phyloP scores from a whole-genome alignment of 92 coral and sea anemone species.

The Epizoanthus ramosus region DNA sequence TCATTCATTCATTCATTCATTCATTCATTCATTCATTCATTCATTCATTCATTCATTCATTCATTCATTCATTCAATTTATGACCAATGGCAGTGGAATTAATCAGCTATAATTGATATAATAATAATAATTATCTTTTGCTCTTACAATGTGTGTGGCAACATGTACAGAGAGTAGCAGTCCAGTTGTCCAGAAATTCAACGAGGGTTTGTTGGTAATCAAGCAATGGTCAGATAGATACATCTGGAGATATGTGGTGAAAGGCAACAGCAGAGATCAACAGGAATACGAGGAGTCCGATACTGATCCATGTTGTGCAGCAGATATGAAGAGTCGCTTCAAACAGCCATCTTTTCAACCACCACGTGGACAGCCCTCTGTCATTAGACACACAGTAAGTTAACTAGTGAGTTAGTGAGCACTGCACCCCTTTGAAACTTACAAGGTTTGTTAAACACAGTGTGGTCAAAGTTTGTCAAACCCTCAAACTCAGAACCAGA shows the following conservation, averaged over 20 bases:
- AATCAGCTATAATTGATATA: background rate
- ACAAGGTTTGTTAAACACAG: too few species aligned
- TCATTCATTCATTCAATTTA: too few species aligned
- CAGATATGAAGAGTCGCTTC: conserved; percentile 33
- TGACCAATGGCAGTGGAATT: background rate
- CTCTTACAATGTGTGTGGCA: background rate
- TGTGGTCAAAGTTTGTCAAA: too few species aligned
- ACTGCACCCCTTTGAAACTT: background rate
- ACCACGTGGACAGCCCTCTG: background rate
- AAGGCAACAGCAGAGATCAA: conserved; percentile 27
- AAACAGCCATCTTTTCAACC: conserved; percentile 11
- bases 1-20: too few species aligned
- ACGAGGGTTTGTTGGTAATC: conserved; percentile 24
- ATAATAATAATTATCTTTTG: background rate
- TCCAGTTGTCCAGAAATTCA: conserved; percentile 27
- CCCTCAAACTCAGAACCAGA: too few species aligned
- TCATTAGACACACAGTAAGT: background rate
- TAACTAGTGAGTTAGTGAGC: background rate
- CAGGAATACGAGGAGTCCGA: background rate
- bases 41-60: too few species aligned
- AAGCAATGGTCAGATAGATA: conserved; percentile 68
- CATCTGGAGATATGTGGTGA: conserved; percentile 60
- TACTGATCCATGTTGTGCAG: conserved; percentile 4
- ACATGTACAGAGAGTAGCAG: conserved; percentile 15
- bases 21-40: too few species aligned